Percentiles rank a stretch among this genome's conserved stretches.
These are phyloP conservation scores for Suricata suricatta DNA, from an alignment of 2,113 vertebrate species.

Conservation along the genomic window DNA sequence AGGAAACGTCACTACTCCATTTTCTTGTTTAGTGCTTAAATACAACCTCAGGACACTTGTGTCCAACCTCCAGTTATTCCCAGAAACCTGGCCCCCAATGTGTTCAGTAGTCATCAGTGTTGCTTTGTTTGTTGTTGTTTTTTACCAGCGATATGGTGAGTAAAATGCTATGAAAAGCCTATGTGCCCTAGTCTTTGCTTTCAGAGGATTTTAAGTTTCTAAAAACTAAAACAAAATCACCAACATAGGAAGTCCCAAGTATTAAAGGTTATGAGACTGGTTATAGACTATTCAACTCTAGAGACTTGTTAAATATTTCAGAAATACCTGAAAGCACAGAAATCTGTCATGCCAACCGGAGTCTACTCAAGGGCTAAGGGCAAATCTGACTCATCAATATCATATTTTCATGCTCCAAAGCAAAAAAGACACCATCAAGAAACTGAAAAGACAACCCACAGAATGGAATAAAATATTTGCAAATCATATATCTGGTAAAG, in stretches of 20 bases:
- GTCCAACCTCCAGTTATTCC: neutral
- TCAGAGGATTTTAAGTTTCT: constrained; percentile 12
- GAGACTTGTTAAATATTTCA: neutral
- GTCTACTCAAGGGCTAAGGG: neutral
- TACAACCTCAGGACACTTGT: neutral
- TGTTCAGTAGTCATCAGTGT: neutral
- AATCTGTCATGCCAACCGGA: neutral
- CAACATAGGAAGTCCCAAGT: neutral
- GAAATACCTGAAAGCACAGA: neutral
- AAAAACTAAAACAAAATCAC: constrained; percentile 24
- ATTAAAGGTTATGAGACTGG: neutral
- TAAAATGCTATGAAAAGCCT: neutral
- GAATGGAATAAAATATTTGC: neutral
- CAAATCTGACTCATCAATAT: neutral
- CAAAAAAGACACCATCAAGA: neutral
- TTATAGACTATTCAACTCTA: neutral
- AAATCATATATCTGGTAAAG: neutral
- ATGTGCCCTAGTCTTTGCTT: neutral
- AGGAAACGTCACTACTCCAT: neutral
- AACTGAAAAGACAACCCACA: neutral
- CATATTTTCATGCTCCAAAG: neutral
- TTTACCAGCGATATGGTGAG: neutral
- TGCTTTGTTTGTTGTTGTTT: neutral
- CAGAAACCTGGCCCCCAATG: neutral
- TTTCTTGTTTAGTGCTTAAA: neutral